A percentile compares a stretch with the other conserved stretches of the same genome.
phyloP scores from a whole-genome alignment of 2,797 vertebrate genomes.

The Pangasius sanitwongsei region DNA sequence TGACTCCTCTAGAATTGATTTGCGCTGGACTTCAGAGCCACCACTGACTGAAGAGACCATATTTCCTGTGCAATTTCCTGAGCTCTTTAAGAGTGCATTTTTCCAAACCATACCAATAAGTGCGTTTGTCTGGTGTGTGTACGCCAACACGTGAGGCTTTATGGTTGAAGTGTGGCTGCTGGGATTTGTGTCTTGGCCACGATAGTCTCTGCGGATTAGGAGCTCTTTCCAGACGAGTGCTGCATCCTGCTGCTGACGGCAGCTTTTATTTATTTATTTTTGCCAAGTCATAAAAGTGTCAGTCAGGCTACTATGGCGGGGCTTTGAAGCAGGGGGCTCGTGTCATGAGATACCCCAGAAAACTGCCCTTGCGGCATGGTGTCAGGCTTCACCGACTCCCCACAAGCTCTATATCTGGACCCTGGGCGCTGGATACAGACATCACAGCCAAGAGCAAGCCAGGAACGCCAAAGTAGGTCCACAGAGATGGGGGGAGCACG shows the following conservation, averaged over 20 bases:
- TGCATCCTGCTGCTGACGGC: constrained; percentile 51
- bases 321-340: constrained; percentile 53
- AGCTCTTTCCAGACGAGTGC: constrained; percentile 43
- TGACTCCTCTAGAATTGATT: constrained; percentile 30
- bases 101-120: not conserved
- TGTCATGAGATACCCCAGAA: constrained; percentile 49
- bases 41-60: not conserved
- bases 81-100: not conserved
- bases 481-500: constrained; percentile 26
- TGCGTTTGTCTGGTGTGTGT: constrained; percentile 25
- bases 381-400: constrained; percentile 36
- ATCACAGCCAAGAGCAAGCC: constrained; percentile 50
- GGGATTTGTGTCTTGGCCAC: constrained; percentile 43
- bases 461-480: constrained; percentile 40
- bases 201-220: constrained; percentile 44
- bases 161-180: constrained; percentile 41
- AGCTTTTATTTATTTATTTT: constrained; percentile 44
- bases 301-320: constrained; percentile 22
- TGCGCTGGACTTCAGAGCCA: constrained; percentile 6
- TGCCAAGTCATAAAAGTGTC: constrained; percentile 58
- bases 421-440: constrained; percentile 53
- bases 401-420: constrained; percentile 20
- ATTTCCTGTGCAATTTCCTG: not conserved
- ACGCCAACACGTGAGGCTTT: constrained; percentile 36
- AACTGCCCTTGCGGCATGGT: constrained; percentile 35